These are phyloP conservation scores for Polydrusus pterygomalis DNA, from an alignment of 2,888 invertebrate genomes.

Conservation along the genomic window DNA sequence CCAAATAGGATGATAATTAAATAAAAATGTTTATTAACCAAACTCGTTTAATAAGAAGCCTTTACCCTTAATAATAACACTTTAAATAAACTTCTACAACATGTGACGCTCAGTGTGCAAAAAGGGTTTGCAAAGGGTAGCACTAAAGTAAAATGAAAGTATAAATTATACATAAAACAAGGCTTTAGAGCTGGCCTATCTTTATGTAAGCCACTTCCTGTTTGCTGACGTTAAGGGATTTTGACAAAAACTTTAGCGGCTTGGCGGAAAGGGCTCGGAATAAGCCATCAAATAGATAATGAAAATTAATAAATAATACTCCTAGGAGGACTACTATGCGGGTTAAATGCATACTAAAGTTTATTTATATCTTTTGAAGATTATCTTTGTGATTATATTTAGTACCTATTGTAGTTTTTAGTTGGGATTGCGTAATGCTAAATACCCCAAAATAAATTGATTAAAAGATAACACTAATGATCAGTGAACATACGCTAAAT, in stretches of 20 bases:
- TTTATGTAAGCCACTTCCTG: slow-evolving; percentile 35
- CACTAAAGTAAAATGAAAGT: slow-evolving; percentile 41
- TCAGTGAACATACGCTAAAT: too few relatives aligned
- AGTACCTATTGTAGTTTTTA: background rate
- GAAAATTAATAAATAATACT: slow-evolving; percentile 62
- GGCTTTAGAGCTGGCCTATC: slow-evolving; percentile 36
- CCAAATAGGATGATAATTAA: background rate
- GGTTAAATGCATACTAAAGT: slow-evolving; percentile 36
- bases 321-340: slow-evolving; percentile 58
- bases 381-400: slow-evolving; percentile 11
- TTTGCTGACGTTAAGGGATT: slow-evolving; percentile 34
- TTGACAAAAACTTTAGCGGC: slow-evolving; percentile 46
- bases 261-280: slow-evolving; percentile 31
- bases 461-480: too few relatives aligned
- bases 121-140: slow-evolving; percentile 14
- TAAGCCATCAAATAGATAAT: slow-evolving; percentile 61
- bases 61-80: slow-evolving; percentile 7
- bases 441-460: too few relatives aligned
- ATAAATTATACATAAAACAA: slow-evolving; percentile 51
- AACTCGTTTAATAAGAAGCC: background rate
- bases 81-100: slow-evolving; percentile 14
- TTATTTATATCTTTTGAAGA: slow-evolving; percentile 45
- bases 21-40: background rate
- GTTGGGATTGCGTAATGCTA: too few relatives aligned
- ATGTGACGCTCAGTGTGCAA: slow-evolving; percentile 8